These are phyloP conservation scores for Tethya wilhelma DNA, from an alignment of 37 sponge, comb jelly and placozoan genomes.

Conservation along the genomic window DNA sequence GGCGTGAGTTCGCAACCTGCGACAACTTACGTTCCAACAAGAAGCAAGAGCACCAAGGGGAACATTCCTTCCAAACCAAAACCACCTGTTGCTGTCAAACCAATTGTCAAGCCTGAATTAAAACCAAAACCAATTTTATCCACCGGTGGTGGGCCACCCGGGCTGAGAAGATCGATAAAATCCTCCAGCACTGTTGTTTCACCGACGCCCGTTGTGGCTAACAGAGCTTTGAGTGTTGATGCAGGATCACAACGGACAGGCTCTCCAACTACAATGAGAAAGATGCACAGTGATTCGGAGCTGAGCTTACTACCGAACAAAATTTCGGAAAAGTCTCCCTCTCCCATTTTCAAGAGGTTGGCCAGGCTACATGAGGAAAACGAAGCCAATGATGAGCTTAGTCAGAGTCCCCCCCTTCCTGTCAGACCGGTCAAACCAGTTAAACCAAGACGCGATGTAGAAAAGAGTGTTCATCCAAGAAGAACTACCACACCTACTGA, in stretches of 20 bases:
- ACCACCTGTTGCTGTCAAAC: constrained; percentile 29
- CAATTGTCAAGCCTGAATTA: constrained; percentile 4
- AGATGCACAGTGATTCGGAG: constrained; percentile 16
- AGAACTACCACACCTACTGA: too few relatives aligned
- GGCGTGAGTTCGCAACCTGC: not conserved
- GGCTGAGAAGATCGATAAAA: too few relatives aligned
- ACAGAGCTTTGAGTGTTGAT: too few relatives aligned
- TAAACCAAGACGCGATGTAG: constrained; percentile 6
- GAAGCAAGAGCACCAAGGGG: not conserved
- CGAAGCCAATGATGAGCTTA: not conserved
- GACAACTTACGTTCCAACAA: not conserved
- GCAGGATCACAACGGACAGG: too few relatives aligned
- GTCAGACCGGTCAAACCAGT: not conserved
- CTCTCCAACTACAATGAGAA: not conserved
- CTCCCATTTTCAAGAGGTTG: not conserved
- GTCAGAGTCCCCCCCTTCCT: not conserved
- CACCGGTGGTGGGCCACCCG: too few relatives aligned
- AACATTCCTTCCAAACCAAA: constrained; percentile 9
- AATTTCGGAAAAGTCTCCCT: too few relatives aligned
- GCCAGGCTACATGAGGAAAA: not conserved
- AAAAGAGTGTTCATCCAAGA: too few relatives aligned
- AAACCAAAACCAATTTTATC: constrained; percentile 8
- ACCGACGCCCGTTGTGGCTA: too few relatives aligned
- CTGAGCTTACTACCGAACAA: too few relatives aligned
- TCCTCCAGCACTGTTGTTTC: too few relatives aligned